Conservation (phyloP, 2,113 vertebrate genomes). For the Istiophorus platypterus region DNA sequence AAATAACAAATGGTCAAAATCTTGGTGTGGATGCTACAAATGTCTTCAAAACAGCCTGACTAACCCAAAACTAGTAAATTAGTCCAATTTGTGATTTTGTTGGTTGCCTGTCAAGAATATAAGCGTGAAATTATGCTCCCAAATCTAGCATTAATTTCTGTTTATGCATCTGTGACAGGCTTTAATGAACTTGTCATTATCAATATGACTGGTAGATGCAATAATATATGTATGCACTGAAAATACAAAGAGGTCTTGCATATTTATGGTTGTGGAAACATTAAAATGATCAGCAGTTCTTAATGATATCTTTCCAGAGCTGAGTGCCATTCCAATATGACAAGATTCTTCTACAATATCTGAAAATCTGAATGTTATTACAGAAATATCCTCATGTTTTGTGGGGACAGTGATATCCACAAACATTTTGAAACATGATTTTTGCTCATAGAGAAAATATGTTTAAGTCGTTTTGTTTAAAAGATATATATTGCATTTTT, state of each 20-base stretch:
- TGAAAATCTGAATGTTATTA: constrained; percentile 81
- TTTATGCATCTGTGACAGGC: constrained; percentile 73
- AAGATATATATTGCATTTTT: constrained; percentile 79
- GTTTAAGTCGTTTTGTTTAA: constrained; percentile 73
- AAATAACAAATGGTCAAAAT: constrained; percentile 51
- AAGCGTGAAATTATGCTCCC: constrained; percentile 57
- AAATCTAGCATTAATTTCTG: constrained; percentile 69
- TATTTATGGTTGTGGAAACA: constrained; percentile 69
- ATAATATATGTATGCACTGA: constrained; percentile 87
- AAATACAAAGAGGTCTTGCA: constrained; percentile 80
- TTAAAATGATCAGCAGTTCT: constrained; percentile 67
- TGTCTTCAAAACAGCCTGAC: constrained; percentile 71
- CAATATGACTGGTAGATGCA: constrained; percentile 85
- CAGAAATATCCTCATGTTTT: constrained; percentile 75
- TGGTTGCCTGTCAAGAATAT: constrained; percentile 53
- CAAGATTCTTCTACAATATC: constrained; percentile 75
- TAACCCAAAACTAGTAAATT: constrained; percentile 69
- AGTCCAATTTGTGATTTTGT: constrained; percentile 65
- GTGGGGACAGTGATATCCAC: constrained; percentile 64
- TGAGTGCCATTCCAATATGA: constrained; percentile 76
- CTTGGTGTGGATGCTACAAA: constrained; percentile 57
- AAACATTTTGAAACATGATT: constrained; percentile 66
- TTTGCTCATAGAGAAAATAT: constrained; percentile 69
- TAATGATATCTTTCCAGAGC: constrained; percentile 60
- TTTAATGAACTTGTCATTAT: constrained; percentile 80